Conservation (phyloP, 2,797 vertebrate species). For the Mus spretus region DNA sequence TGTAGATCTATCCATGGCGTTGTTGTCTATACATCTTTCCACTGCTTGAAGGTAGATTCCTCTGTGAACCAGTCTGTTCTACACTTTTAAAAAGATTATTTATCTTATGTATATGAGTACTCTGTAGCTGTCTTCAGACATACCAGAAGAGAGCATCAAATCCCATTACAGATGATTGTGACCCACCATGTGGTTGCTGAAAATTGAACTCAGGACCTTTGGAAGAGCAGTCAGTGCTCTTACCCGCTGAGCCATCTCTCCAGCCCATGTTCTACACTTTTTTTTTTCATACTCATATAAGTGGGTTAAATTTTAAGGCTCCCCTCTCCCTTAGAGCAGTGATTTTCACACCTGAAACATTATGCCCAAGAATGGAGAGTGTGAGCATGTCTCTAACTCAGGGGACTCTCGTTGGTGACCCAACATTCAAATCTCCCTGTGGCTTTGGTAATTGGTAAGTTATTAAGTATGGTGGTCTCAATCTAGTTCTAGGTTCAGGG, state of each 20-base stretch:
- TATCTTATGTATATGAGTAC: background rate
- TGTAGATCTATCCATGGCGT: background rate
- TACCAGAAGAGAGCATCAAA: background rate
- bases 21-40: background rate
- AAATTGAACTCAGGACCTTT: background rate
- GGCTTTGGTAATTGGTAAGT: background rate
- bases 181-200: background rate
- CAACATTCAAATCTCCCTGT: background rate
- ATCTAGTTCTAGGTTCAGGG: background rate
- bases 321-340: background rate
- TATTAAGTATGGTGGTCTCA: background rate
- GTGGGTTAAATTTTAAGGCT: background rate
- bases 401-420: background rate
- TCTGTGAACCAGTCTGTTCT: background rate
- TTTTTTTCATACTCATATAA: background rate
- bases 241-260: background rate
- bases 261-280: background rate
- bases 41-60: background rate
- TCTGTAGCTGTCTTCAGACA: background rate
- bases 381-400: background rate
- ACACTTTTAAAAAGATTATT: background rate
- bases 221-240: background rate
- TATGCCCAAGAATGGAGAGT: background rate
- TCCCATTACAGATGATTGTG: background rate
- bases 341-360: background rate